Percentiles rank a stretch among this genome's conserved stretches.
Conservation (phyloP, 2,797 vertebrate genomes). For the Myotis daubentonii region DNA sequence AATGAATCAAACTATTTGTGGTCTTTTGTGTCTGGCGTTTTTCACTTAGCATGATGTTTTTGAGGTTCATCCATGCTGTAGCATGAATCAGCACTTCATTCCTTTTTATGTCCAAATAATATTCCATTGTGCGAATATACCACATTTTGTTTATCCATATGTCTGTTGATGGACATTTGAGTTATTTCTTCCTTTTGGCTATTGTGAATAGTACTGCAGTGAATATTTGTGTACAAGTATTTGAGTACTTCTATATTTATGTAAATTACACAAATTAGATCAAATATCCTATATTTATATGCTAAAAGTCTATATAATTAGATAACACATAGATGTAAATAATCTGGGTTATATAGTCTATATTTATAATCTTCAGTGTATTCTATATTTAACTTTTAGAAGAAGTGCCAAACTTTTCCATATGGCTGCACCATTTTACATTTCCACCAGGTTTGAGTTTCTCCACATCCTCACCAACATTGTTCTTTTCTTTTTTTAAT, state of each 20-base stretch:
- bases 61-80: not conserved
- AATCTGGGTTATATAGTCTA: not conserved
- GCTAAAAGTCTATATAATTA: not conserved
- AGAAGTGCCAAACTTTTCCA: not conserved
- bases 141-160: not conserved
- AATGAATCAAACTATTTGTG: not conserved
- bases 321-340: not conserved
- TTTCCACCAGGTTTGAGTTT: not conserved
- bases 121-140: not conserved
- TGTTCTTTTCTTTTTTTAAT: not conserved
- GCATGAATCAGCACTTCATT: not conserved
- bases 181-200: not conserved
- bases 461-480: not conserved
- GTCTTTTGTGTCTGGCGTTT: not conserved
- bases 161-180: not conserved
- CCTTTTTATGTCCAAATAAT: not conserved
- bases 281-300: not conserved
- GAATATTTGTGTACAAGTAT: not conserved
- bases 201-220: not conserved
- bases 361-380: not conserved
- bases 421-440: not conserved
- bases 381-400: not conserved
- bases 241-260: not conserved
- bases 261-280: not conserved
- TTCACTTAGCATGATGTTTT: not conserved